Base-by-base conservation (phyloP, 2,113 vertebrate species). In the Phylloscopus whistleri region DNA sequence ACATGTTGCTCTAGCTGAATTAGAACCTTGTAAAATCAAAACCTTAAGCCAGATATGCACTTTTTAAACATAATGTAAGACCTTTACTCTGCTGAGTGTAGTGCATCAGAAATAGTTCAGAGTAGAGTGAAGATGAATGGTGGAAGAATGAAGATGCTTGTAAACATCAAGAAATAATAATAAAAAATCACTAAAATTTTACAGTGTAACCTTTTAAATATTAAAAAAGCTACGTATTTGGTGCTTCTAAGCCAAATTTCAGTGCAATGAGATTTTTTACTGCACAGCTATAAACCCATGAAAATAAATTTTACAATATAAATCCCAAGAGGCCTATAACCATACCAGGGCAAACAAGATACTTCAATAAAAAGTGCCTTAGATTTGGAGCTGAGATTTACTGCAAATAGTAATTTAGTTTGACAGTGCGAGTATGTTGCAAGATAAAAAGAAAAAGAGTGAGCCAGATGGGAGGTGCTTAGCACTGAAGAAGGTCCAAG, bases 371-470 rank as follows among this genome's bases (percentile, higher is more conserved):
- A 95, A 93, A 77, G 23, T 69, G 78, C 62, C 78, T 64, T 53
- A 68, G 74, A 85, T n/a, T 67, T 62, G 46, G 64, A 88, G 67
- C 82, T 89, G 77, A 91, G 95, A 95, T 95, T 94, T 91, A 95
- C 59, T 73, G 92, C 92, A 92, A 84, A 67, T 51, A 78, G 37
- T 79, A 89, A 88, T 92, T 94, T 74, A 78, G 37, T 76, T 92
- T 93, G 94, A 94, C 77, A 93, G 74, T 2, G 7, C 30, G 63
- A 87, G 37, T 70, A 56, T 43, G 52, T 37, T 77, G 77, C 62
- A 85, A 87, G 60, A 69, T 53, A 58, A 81, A 95, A 92, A 72
- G 46, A 44, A 87, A 89, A 63, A 84, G 46, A 77, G 11, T 13
- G 35, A 87, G 23, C 14, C 27, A 53, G 44, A 53, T 59, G 35